These are phyloP conservation scores for Polia nebulosa DNA, from an alignment of 2,888 invertebrate species.

Conservation along the genomic window DNA sequence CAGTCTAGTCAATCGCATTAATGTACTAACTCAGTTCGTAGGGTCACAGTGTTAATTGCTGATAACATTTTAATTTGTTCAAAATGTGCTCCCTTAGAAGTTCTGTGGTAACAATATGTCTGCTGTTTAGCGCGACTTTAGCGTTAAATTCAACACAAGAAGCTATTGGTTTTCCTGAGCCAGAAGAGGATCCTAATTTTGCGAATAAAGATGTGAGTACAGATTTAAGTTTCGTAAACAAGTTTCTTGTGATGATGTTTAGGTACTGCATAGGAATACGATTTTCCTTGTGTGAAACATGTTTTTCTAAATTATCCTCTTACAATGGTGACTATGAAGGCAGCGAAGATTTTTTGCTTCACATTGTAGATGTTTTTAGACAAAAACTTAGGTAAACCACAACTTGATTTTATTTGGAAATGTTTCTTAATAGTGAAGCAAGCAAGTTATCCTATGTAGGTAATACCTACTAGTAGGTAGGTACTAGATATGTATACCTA, in stretches of 20 bases:
- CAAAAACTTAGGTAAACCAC: slow-evolving; percentile 22
- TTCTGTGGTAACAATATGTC: slow-evolving; percentile 64
- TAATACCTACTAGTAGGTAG: background rate
- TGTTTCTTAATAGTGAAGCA: background rate
- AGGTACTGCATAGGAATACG: slow-evolving; percentile 6
- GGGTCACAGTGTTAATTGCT: slow-evolving; percentile 5
- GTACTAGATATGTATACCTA: background rate
- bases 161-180: slow-evolving; percentile 85
- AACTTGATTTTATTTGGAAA: slow-evolving; percentile 2
- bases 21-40: slow-evolving; percentile 21
- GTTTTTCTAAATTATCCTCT: slow-evolving; percentile 43
- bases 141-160: slow-evolving; percentile 70
- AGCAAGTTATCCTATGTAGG: background rate
- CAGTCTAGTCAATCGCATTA: slow-evolving; percentile 50
- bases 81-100: slow-evolving; percentile 68
- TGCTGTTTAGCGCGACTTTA: slow-evolving; percentile 66
- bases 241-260: slow-evolving; percentile 2
- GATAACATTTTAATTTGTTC: background rate
- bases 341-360: slow-evolving; percentile 35
- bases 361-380: slow-evolving; percentile 30
- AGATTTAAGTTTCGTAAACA: background rate
- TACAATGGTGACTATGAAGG: slow-evolving; percentile 19
- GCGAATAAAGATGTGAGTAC: slow-evolving; percentile 83
- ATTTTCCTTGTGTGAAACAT: slow-evolving; percentile 49
- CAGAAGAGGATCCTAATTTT: slow-evolving; percentile 79